These are phyloP conservation scores for Melanotus villosus DNA, from an alignment of 2,888 invertebrate genomes.

Conservation along the genomic window DNA sequence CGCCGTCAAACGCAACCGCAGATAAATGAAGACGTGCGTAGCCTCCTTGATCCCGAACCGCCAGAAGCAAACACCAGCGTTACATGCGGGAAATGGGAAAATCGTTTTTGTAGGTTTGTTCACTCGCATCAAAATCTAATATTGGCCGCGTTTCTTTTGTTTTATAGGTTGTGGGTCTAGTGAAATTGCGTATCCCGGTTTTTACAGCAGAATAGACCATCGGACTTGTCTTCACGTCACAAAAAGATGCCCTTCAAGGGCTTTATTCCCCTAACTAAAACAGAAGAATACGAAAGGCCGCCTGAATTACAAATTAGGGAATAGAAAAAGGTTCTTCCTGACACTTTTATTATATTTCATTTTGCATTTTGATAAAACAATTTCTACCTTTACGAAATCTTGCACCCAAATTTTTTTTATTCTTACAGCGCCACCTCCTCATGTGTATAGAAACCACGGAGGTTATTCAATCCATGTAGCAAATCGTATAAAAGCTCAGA, in stretches of 20 bases:
- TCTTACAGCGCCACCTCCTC: no score
- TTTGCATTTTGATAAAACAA: neutral
- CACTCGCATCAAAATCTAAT: conserved; percentile 49
- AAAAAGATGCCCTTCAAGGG: conserved; percentile 19
- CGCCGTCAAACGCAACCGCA: conserved; percentile 52
- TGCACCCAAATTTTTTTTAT: no score
- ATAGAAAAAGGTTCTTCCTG: neutral
- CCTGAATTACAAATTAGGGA: conserved; percentile 20
- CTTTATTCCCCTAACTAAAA: conserved; percentile 2
- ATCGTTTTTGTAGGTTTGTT: conserved; percentile 52
- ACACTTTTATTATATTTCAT: neutral
- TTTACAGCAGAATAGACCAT: conserved; percentile 32
- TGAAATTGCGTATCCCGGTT: conserved; percentile 40
- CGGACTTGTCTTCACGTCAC: conserved; percentile 41
- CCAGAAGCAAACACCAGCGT: conserved; percentile 50
- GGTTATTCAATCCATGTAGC: no score
- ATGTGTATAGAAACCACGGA: no score
- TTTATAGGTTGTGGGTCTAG: conserved; percentile 43
- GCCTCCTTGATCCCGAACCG: conserved; percentile 53
- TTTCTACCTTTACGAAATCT: no score
- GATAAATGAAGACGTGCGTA: conserved; percentile 60
- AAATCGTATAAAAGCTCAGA: no score
- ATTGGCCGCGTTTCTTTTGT: conserved; percentile 46
- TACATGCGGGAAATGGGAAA: conserved; percentile 51
- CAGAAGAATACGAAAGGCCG: neutral